phyloP scores from a whole-genome alignment of 2,797 vertebrate species.

The Odontamblyopus lacepedii region DNA sequence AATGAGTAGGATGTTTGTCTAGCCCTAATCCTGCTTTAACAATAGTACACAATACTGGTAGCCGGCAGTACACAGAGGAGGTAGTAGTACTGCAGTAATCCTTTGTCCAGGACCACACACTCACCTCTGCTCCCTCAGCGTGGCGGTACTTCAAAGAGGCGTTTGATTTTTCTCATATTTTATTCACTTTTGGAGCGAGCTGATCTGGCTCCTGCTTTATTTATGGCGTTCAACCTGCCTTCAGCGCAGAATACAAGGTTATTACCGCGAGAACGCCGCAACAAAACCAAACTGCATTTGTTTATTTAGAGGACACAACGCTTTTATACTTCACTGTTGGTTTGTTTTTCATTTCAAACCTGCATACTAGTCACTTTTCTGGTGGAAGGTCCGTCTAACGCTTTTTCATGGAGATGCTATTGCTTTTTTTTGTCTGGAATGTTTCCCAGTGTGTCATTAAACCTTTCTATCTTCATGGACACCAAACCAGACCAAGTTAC shows the following conservation, averaged over 20 bases:
- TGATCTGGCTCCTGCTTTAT: neutral
- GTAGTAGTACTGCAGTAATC: neutral
- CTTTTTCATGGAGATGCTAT: no score
- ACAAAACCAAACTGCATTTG: no score
- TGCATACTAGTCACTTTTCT: no score
- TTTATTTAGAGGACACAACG: no score
- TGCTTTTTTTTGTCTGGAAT: no score
- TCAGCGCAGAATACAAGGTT: conserved; percentile 15
- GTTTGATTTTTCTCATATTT: conserved; percentile 14
- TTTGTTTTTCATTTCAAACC: no score
- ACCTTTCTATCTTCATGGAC: no score
- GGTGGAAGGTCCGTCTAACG: no score
- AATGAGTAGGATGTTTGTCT: conserved; percentile 13
- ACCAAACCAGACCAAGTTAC: no score
- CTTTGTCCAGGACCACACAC: conserved; percentile 3
- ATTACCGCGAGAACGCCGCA: neutral
- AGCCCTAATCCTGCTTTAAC: conserved; percentile 3
- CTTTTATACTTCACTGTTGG: no score
- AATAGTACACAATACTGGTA: conserved; percentile 1
- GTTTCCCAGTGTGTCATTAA: no score
- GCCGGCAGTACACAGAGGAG: neutral
- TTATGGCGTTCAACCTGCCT: conserved; percentile 13
- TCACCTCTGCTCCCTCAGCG: neutral
- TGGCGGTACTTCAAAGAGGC: neutral
- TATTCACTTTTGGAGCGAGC: conserved; percentile 1